These are phyloP conservation scores for Drosophila nigricruria DNA, from an alignment of 2,888 invertebrate species.

Conservation along the genomic window DNA sequence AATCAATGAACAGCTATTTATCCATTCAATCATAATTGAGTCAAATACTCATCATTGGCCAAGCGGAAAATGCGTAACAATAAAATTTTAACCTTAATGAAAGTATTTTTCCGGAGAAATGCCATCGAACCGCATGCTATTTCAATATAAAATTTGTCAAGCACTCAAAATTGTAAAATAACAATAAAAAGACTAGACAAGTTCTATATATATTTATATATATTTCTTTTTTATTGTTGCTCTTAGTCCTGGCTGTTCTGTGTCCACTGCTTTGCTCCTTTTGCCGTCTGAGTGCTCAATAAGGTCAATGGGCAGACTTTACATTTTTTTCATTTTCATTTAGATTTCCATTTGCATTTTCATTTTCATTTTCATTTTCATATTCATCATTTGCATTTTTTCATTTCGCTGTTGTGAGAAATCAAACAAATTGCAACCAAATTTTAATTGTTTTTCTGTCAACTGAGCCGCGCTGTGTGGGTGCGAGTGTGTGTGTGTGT, in stretches of 20 bases:
- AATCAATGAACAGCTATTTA: not conserved
- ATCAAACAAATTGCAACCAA: slow-evolving; percentile 71
- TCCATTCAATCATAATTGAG: not conserved
- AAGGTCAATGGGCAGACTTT: slow-evolving; percentile 72
- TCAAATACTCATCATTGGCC: not conserved
- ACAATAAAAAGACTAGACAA: slow-evolving; percentile 9
- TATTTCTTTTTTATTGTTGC: not conserved
- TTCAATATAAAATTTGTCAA: slow-evolving; percentile 10
- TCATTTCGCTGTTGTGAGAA: slow-evolving; percentile 66
- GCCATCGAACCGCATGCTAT: not conserved
- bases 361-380: slow-evolving; percentile 52
- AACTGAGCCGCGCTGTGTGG: slow-evolving; percentile 15
- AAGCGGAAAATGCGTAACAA: slow-evolving; percentile 1
- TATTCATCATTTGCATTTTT: slow-evolving; percentile 33
- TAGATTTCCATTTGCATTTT: slow-evolving; percentile 40
- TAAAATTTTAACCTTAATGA: not conserved
- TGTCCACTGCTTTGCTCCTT: slow-evolving; percentile 13
- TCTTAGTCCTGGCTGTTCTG: slow-evolving; percentile 12
- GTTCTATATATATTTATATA: not conserved
- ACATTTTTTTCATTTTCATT: slow-evolving; percentile 38
- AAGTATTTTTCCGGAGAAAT: slow-evolving; percentile 3
- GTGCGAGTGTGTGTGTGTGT: slow-evolving; percentile 2
- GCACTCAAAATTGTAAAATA: not conserved
- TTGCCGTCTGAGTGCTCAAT: slow-evolving; percentile 62
- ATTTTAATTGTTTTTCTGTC: slow-evolving; percentile 66